Evolutionary conservation across 2,888 invertebrate genomes (phyloP), one percentile per base, ranked within the genome.

Genomic region (Acanthosepion esculentum): DNA sequence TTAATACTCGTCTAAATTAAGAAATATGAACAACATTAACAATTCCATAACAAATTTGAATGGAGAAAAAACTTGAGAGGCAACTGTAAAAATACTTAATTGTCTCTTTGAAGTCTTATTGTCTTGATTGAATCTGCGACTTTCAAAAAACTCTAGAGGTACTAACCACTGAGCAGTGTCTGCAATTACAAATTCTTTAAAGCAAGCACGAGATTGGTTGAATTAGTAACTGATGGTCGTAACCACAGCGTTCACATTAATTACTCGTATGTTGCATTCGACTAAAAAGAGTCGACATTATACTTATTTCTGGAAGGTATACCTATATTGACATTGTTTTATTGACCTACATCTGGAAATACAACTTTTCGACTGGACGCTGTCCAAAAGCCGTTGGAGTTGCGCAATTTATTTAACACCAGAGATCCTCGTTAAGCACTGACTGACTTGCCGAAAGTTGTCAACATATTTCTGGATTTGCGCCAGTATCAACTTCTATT

Each of bases 401-500:
- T 78, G 78, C 78, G 78, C 78, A 78, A 78, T 78, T 78, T 78
- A 78, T n/a, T 78, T 78, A n/a, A n/a, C 78, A n/a, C 78, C 78
- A 78, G 78, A 78, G 78, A 78, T 78, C 15, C 10, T 78, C 78
- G n/a, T 15, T n/a, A 15, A 15, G 78, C 78, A n/a, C 15, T 78
- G 78, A 78, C 78, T n/a, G 78, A 78, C 78, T 78, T 15, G n/a
- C 33, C n/a, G 78, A 78, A 78, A 10, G 78, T 29, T 78, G 78
- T 78, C 78, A 78, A 78, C 78, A 78, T 18, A 33, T 78, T 12
- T 78, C n/a, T 78, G 78, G 33, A 78, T 78, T n/a, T 15, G 78
- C 33, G 78, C 78, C 78, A 78, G 18, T 18, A n/a, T 78, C n/a
- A 33, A n/a, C n/a, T 26, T 64, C 78, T n/a, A 15, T n/a, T 12